A percentile compares a stretch with the other conserved stretches of the same genome.
Evolutionary conservation across 2,888 invertebrate species (phyloP).

Genomic region (Tineola bisselliella): DNA sequence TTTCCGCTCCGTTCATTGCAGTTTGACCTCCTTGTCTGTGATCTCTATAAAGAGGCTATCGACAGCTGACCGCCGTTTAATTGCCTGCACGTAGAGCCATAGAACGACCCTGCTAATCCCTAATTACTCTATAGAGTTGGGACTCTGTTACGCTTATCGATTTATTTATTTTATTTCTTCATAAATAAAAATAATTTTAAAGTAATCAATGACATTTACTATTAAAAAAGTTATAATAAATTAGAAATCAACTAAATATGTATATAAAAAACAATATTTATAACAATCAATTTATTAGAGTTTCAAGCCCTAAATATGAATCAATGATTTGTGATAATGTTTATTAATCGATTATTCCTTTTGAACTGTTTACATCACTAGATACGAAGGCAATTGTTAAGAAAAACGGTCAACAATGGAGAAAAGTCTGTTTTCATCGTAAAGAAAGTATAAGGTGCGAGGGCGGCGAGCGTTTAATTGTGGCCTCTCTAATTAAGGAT

Average conservation of each 20-base stretch:
- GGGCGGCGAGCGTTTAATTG: slow-evolving; percentile 12
- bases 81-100: slow-evolving; percentile 23
- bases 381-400: background rate
- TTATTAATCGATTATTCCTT: background rate
- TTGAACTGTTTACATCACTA: background rate
- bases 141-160: background rate
- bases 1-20: background rate
- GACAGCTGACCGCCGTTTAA: slow-evolving; percentile 23
- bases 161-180: background rate
- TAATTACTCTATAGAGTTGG: background rate
- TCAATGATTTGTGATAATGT: too few relatives aligned
- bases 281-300: too few relatives aligned
- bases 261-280: too few relatives aligned
- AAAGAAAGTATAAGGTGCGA: slow-evolving; percentile 2
- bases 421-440: slow-evolving; percentile 9
- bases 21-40: background rate
- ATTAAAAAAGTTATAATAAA: too few relatives aligned
- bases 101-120: slow-evolving; percentile 28
- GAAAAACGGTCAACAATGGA: slow-evolving; percentile 4
- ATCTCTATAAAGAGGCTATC: slow-evolving; percentile 21
- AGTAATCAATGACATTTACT: too few relatives aligned
- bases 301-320: too few relatives aligned
- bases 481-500: slow-evolving; percentile 7
- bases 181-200: too few relatives aligned
- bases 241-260: too few relatives aligned